These are phyloP conservation scores for Ichneumoninae sp. DNA, from an alignment of 2,888 invertebrate species.

Conservation along the genomic window DNA sequence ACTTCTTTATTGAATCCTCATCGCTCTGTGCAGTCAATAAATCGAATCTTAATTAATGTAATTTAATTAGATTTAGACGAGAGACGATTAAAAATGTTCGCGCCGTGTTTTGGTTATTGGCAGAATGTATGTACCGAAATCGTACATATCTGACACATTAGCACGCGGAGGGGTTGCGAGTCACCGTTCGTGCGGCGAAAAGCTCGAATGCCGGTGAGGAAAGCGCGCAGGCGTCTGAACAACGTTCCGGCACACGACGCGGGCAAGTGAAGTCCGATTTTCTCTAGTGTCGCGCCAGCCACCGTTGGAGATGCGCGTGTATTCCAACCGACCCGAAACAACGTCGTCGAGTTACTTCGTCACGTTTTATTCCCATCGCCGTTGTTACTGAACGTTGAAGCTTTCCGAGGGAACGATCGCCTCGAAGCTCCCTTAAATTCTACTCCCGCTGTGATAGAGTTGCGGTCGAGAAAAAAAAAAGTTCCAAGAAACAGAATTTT, in stretches of 20 bases:
- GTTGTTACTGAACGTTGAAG: neutral
- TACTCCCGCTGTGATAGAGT: neutral
- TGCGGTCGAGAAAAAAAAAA: constrained; percentile 1
- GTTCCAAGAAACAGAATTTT: neutral
- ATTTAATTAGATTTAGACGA: too few relatives aligned
- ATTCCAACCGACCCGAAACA: constrained; percentile 24
- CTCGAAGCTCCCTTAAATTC: neutral
- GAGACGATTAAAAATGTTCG: too few relatives aligned
- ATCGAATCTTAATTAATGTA: too few relatives aligned
- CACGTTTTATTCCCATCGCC: constrained; percentile 25
- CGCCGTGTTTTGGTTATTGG: too few relatives aligned
- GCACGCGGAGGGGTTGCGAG: constrained; percentile 58
- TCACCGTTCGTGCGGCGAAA: constrained; percentile 35
- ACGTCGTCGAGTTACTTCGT: constrained; percentile 33
- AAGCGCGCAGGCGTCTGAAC: constrained; percentile 79
- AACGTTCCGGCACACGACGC: constrained; percentile 57
- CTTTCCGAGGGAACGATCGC: neutral
- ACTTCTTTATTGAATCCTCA: too few relatives aligned
- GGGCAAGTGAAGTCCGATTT: constrained; percentile 70
- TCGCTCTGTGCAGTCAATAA: too few relatives aligned
- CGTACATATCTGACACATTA: constrained; percentile 12
- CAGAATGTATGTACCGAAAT: neutral
- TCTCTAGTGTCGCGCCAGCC: constrained; percentile 81
- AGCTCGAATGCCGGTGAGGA: constrained; percentile 62
- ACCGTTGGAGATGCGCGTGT: constrained; percentile 77